Conservation (phyloP, 2,113 vertebrate genomes). For the Cyprinodon brontotheroides region DNA sequence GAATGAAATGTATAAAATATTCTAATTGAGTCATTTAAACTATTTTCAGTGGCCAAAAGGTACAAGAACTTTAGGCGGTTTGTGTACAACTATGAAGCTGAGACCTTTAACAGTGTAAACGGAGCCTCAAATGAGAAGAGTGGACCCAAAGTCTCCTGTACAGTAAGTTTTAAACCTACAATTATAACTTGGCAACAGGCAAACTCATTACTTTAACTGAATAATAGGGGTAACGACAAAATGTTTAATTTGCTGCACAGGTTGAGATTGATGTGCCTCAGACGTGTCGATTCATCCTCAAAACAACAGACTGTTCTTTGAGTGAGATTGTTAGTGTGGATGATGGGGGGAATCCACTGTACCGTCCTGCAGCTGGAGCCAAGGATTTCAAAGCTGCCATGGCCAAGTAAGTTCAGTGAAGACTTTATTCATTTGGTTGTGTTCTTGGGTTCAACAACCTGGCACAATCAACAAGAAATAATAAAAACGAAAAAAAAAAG, state of each 20-base stretch:
- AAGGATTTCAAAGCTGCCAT: constrained; percentile 86
- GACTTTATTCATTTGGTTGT: background rate
- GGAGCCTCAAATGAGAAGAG: constrained; percentile 82
- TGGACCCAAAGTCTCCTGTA: constrained; percentile 85
- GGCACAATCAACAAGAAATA: constrained; percentile 48
- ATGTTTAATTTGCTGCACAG: constrained; percentile 65
- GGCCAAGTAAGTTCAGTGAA: constrained; percentile 80
- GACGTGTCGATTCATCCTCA: constrained; percentile 85
- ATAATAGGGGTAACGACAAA: constrained; percentile 2
- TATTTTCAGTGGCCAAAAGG: constrained; percentile 81
- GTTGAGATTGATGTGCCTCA: constrained; percentile 91
- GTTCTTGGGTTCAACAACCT: background rate
- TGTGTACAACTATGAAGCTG: constrained; percentile 85
- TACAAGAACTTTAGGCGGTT: constrained; percentile 87
- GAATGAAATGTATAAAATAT: background rate
- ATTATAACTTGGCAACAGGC: background rate
- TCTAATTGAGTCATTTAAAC: constrained; percentile 21
- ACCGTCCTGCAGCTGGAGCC: constrained; percentile 78
- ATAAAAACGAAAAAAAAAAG: constrained; percentile 33
- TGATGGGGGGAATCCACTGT: constrained; percentile 68
- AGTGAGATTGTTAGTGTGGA: constrained; percentile 78
- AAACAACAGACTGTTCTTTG: constrained; percentile 85
- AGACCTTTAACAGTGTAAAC: constrained; percentile 81
- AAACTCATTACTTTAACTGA: background rate
- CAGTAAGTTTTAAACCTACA: constrained; percentile 65